Evolutionary conservation across 2,888 invertebrate genomes (phyloP).

Genomic region (Carcina quercana): DNA sequence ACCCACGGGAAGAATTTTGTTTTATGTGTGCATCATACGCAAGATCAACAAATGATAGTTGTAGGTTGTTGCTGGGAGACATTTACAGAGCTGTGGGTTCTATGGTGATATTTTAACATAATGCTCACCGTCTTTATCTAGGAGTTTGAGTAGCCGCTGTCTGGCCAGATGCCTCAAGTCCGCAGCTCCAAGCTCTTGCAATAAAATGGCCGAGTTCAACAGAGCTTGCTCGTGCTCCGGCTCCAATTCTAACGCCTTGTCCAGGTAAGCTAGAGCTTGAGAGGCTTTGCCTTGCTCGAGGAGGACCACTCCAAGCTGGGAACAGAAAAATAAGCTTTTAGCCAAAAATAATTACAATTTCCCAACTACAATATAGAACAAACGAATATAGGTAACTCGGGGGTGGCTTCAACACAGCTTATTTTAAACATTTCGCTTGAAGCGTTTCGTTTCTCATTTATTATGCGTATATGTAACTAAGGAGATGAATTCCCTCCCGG

Average conservation of each 20-base stretch:
- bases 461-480: no score
- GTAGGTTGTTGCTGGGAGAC: no score
- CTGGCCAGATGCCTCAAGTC: conserved; percentile 86
- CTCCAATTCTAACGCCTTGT: conserved; percentile 93
- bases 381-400: background rate
- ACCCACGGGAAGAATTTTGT: no score
- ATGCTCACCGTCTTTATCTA: conserved; percentile 78
- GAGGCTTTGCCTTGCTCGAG: conserved; percentile 94
- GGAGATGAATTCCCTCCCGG: no score
- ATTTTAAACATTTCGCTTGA: no score
- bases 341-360: background rate
- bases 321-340: background rate
- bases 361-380: no score
- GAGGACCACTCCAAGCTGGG: conserved; percentile 94
- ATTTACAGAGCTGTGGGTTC: no score
- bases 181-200: conserved; percentile 91
- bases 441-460: no score
- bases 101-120: no score
- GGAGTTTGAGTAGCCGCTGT: conserved; percentile 85
- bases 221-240: conserved; percentile 97
- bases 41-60: no score
- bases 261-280: conserved; percentile 92
- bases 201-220: conserved; percentile 94
- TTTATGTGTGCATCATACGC: no score
- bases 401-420: no score